Evolutionary conservation across 2,113 vertebrate species (phyloP).

Genomic region (Aldabrachelys gigantea): DNA sequence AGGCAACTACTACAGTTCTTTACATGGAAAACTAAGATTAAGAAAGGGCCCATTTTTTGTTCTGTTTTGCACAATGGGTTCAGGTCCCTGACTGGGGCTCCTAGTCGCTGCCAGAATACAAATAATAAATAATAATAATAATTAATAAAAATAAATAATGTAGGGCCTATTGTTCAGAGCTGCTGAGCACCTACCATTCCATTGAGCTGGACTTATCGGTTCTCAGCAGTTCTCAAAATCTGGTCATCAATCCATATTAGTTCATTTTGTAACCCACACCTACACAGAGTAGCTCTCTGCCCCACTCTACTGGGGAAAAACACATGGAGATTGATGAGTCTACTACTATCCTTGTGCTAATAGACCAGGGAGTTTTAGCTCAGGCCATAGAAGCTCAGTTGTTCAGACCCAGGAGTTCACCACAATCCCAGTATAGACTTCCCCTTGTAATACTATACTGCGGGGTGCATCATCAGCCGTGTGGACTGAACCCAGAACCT

Average conservation of each 20-base stretch:
- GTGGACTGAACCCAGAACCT: not conserved
- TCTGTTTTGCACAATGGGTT: not conserved
- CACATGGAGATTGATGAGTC: not conserved
- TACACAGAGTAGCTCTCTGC: not conserved
- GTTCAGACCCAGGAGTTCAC: not conserved
- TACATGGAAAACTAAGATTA: fast-evolving
- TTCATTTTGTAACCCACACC: not conserved
- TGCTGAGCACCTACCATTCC: not conserved
- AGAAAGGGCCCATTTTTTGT: not conserved
- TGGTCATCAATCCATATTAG: not conserved
- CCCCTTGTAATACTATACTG: not conserved
- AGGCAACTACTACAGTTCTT: not conserved
- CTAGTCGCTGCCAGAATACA: fast-evolving
- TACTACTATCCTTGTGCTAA: not conserved
- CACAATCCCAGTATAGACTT: not conserved
- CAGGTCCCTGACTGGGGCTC: not conserved
- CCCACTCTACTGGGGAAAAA: not conserved
- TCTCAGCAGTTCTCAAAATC: not conserved
- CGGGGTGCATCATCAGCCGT: not conserved
- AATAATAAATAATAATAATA: not conserved
- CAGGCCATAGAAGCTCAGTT: not conserved
- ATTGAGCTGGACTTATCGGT: not conserved
- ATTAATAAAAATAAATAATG: not conserved
- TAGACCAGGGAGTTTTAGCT: not conserved
- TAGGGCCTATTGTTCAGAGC: not conserved